Evolutionary conservation across 2,797 vertebrate species (phyloP), one percentile per base, ranked within the genome.

Genomic region (Atherinosoma microstoma): DNA sequence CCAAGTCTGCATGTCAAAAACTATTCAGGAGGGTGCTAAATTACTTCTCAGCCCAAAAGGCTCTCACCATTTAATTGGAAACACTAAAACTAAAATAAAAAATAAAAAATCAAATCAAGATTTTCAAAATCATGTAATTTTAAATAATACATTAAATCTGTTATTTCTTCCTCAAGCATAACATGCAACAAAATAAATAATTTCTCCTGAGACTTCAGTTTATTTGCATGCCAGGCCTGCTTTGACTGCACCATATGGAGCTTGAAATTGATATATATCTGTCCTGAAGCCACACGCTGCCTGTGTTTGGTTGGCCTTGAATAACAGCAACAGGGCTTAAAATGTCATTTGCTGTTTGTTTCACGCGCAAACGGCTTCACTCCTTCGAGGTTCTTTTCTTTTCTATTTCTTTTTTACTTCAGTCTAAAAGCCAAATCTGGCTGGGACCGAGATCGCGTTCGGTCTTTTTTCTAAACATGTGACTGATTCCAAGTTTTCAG

Each of bases 261-360:
- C 18, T 60, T 60, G 36, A 24, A 2, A 24, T 1, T 9, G 24
- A 20, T 13, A 11, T 2, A 34, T 18, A 10, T 38, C 42, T 42
- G 40, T 42, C 15, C 40, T 42, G 40, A 42, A 16, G n/a, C 0
- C 45, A 16, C 30, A 24, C 30, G 12, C 0, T 9, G 27, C 49
- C 30, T 67, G 36, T 12, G 53, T 67, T 4, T 0, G 40, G 45
- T 38, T 1, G 38, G 64, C 36, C 30, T 54, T 1, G 29, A 61
- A 32, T 24, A 61, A 53, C n/a, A 40, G 30, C 47, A 51, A 15
- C 12, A 42, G 58, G 47, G 9, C 45, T 47, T 45, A 27, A 36
- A 60, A 69, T 58, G 56, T 12, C 49, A 63, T 29, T 29, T 27
- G 20, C 58, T 51, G 35, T 22, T 54, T 62, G 47, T 63, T 38